These are phyloP conservation scores for Drosophila anomelani DNA, from an alignment of 2,888 invertebrate species.

Conservation along the genomic window DNA sequence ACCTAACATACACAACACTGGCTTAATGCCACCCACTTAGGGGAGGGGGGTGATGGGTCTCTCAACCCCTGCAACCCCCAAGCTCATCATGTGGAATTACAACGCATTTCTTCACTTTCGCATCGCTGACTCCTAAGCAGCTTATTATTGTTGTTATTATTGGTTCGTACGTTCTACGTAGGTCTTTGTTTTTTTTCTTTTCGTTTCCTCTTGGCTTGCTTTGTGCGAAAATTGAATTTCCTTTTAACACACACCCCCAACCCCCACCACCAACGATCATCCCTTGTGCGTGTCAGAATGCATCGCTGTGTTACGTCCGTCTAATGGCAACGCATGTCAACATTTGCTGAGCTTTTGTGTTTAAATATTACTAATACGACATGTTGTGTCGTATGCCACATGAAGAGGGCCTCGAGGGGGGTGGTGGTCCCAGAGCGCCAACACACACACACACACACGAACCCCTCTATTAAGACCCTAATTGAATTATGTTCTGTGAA, in stretches of 20 bases:
- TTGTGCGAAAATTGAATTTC: conserved; percentile 73
- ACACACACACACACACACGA: conserved; percentile 23
- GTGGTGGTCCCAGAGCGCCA: conserved; percentile 17
- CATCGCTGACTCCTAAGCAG: conserved; percentile 77
- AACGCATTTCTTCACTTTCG: conserved; percentile 79
- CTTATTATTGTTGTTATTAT: conserved; percentile 75
- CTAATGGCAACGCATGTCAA: conserved; percentile 79
- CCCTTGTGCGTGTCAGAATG: conserved; percentile 70
- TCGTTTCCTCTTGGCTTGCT: conserved; percentile 38
- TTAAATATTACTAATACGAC: conserved; percentile 81
- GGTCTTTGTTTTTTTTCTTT: conserved; percentile 27
- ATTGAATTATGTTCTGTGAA: conserved; percentile 68
- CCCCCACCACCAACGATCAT: background rate
- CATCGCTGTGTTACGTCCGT: conserved; percentile 56
- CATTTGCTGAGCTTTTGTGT: conserved; percentile 79
- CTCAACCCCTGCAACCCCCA: conserved; percentile 10
- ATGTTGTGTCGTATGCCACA: conserved; percentile 79
- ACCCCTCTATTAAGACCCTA: conserved; percentile 67
- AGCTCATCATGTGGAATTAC: conserved; percentile 74
- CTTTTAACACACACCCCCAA: conserved; percentile 11
- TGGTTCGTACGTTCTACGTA: conserved; percentile 19
- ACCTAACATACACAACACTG: conserved; percentile 33
- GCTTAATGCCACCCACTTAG: conserved; percentile 59
- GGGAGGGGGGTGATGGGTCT: background rate
- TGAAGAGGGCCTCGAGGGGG: conserved; percentile 28